Conservation (phyloP, 2,888 invertebrate species). For the Ceramica pisi region DNA sequence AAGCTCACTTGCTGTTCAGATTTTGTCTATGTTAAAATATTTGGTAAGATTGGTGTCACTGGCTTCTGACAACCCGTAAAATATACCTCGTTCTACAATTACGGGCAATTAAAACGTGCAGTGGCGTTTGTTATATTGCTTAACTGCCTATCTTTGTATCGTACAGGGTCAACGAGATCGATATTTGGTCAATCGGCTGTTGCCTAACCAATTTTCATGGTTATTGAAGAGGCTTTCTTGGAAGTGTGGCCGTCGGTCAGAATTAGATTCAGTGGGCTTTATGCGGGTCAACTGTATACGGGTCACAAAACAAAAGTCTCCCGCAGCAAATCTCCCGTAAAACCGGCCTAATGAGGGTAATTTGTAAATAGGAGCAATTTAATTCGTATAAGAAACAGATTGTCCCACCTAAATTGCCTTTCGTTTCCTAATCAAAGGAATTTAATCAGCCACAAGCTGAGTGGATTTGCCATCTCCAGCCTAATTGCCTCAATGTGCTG, state of each 20-base stretch:
- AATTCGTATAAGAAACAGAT: constrained; percentile 50
- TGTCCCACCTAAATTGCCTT: constrained; percentile 36
- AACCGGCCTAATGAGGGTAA: constrained; percentile 43
- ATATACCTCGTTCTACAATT: too few relatives aligned
- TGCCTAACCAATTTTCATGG: constrained; percentile 18
- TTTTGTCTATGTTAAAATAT: too few relatives aligned
- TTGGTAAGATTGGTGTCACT: too few relatives aligned
- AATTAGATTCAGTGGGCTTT: constrained; percentile 8
- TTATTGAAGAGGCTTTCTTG: constrained; percentile 24
- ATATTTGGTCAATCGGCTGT: constrained; percentile 18
- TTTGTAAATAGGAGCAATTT: constrained; percentile 31
- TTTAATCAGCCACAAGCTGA: constrained; percentile 11
- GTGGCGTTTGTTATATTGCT: too few relatives aligned
- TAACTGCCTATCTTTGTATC: not conserved
- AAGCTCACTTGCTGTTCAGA: too few relatives aligned
- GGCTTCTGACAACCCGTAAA: too few relatives aligned
- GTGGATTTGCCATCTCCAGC: constrained; percentile 5
- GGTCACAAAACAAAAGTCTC: constrained; percentile 11
- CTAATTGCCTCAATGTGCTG: constrained; percentile 6
- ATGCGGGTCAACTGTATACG: too few relatives aligned
- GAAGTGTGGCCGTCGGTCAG: constrained; percentile 13
- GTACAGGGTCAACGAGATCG: constrained; percentile 1
- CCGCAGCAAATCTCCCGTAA: not conserved
- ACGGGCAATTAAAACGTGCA: too few relatives aligned
- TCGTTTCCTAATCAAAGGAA: constrained; percentile 29